phyloP scores from a whole-genome alignment of 35 echinoderm and acorn worm genomes.

The Holothuria glaberrima region DNA sequence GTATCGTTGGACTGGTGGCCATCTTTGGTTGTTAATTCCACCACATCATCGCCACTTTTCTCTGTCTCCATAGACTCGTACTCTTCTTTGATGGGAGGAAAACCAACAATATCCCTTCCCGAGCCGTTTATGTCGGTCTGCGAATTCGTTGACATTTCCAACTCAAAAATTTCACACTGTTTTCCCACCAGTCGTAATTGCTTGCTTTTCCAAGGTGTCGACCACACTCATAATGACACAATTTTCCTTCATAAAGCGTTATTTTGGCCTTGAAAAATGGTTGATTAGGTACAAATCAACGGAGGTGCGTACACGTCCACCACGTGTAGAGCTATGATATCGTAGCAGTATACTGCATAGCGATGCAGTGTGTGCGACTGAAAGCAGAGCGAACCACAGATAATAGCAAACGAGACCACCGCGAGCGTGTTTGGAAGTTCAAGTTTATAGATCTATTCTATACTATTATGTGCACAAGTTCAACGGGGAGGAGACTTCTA shows the following conservation, averaged over 20 bases:
- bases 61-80: slow-evolving; percentile 7
- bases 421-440: no score
- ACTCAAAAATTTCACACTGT: slow-evolving; percentile 7
- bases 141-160: slow-evolving; percentile 38
- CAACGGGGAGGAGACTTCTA: no score
- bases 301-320: no score
- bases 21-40: slow-evolving; percentile 47
- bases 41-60: slow-evolving; percentile 32
- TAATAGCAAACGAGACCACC: no score
- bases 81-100: slow-evolving; percentile 52
- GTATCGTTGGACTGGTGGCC: slow-evolving; percentile 36
- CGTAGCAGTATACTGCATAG: not conserved
- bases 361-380: not conserved
- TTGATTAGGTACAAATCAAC: not conserved
- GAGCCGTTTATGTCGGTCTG: slow-evolving; percentile 23
- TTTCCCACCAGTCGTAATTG: slow-evolving; percentile 2
- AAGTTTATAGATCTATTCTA: no score
- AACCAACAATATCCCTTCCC: not conserved
- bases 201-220: not conserved
- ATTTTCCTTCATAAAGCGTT: slow-evolving; percentile 12
- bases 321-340: not conserved
- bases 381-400: no score
- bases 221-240: slow-evolving; percentile 34
- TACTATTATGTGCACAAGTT: no score
- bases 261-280: slow-evolving; percentile 36